Evolutionary conservation across 2,888 invertebrate genomes (phyloP).

Genomic region (Athalia rosae): DNA sequence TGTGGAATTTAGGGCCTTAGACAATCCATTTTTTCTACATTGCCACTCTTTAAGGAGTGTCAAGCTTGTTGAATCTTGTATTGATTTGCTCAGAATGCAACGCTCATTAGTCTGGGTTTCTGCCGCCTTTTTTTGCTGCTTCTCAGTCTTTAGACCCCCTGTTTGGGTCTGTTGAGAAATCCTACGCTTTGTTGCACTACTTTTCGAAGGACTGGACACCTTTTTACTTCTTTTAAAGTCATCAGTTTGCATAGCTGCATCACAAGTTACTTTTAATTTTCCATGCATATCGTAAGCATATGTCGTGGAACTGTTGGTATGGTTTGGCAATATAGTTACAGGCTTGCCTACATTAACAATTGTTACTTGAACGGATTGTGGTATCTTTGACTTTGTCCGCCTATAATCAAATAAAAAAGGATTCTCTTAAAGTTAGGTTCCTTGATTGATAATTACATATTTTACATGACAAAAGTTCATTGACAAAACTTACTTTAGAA

Average conservation of each 20-base stretch:
- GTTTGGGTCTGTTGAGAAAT: constrained; percentile 70
- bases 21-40: constrained; percentile 45
- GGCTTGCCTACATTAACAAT: constrained; percentile 53
- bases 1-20: constrained; percentile 51
- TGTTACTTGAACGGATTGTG: constrained; percentile 40
- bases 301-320: constrained; percentile 47
- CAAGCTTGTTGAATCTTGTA: not conserved
- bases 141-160: constrained; percentile 57
- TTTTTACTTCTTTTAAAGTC: constrained; percentile 59
- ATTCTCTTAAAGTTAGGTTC: no score
- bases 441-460: no score
- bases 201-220: constrained; percentile 56
- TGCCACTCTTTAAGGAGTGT: constrained; percentile 48
- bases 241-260: constrained; percentile 67
- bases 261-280: constrained; percentile 57
- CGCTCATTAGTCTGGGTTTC: constrained; percentile 65
- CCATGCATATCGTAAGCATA: constrained; percentile 24
- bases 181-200: constrained; percentile 51
- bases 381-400: constrained; percentile 52
- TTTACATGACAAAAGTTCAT: not conserved
- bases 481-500: constrained; percentile 56
- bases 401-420: constrained; percentile 47
- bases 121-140: constrained; percentile 59
- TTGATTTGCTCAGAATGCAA: constrained; percentile 10
- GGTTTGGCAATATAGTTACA: constrained; percentile 58